Base-by-base conservation (phyloP, 2,888 invertebrate species). In the Nemapogon koenigi region DNA sequence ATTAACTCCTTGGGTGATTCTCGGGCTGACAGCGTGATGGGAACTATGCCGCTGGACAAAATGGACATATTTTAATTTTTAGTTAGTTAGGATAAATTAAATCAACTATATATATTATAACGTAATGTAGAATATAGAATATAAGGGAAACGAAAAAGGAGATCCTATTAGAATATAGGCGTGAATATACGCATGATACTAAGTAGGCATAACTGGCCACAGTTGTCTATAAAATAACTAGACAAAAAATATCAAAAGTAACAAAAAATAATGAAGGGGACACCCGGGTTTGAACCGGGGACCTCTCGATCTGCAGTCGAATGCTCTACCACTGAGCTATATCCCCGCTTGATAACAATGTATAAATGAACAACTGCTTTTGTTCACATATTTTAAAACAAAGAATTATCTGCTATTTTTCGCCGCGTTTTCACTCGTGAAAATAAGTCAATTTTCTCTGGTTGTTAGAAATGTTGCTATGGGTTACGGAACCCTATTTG, bases 261-360 rank as follows among this genome's bases (percentile, higher is more conserved):
- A 28, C 40, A 40, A 39, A 17, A 2, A 2, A 16, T 4, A 29
- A 37, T 4, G 38, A 47, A 70, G 70, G 70, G 69, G 68, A 69
- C 69, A 70, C 69, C 69, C 68, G 68, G 68, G 68, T 69, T 69
- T 69, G 69, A 68, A 68, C 69, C 68, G 68, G 69, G 68, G 68
- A 69, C 69, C 69, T 65, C 64, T 68, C 68, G 66, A 68, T 69
- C 69, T 70, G 68, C 68, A 69, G 69, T 69, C 68, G 69, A 69
- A 68, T 69, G 68, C 67, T 68, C 68, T 68, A 69, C 69, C 66
- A 68, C 67, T 69, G 67, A 69, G 68, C 68, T 69, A 68, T 70
- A 69, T 70, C 68, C 70, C 42, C 70, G 8, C 16, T 15, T n/a
- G 10, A 2, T 3, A n/a, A 4, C 17, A 17, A 3, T 3, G 2